phyloP scores from a whole-genome alignment of 1,140 invertebrate species.

The Triops longicaudatus region DNA sequence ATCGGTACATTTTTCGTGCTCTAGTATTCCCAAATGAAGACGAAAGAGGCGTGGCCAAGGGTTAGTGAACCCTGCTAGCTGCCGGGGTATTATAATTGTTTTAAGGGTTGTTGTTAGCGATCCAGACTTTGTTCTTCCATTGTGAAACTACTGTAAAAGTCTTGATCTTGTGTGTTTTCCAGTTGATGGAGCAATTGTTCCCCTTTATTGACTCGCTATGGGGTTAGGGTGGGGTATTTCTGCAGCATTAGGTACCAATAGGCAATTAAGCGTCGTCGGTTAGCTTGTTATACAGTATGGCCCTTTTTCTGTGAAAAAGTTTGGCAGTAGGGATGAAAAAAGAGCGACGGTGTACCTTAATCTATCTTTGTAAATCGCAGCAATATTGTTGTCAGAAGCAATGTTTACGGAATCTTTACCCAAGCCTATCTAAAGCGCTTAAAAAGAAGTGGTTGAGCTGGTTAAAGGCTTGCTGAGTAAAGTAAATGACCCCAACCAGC shows the following conservation, averaged over 20 bases:
- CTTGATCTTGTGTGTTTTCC: background rate
- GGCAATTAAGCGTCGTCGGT: background rate
- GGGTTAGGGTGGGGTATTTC: background rate
- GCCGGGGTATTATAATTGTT: no score
- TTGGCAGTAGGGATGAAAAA: no score
- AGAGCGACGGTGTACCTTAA: background rate
- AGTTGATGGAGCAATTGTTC: background rate
- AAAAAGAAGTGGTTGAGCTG: background rate
- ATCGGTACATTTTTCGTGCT: no score
- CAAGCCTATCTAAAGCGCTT: background rate
- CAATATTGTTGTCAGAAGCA: slow-evolving; percentile 2
- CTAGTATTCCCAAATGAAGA: no score
- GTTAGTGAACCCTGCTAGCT: no score
- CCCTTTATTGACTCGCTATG: background rate
- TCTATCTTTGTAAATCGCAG: background rate
- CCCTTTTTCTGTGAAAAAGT: no score
- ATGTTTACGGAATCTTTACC: background rate
- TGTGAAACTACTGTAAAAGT: no score
- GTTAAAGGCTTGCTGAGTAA: background rate
- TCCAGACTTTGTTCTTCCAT: no score
- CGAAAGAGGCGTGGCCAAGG: no score
- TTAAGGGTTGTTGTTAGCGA: no score
- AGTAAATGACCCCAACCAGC: background rate
- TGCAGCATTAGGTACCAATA: background rate
- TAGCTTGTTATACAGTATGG: background rate